Conservation (phyloP, 2,113 vertebrate species). For the Vireo altiloquus region DNA sequence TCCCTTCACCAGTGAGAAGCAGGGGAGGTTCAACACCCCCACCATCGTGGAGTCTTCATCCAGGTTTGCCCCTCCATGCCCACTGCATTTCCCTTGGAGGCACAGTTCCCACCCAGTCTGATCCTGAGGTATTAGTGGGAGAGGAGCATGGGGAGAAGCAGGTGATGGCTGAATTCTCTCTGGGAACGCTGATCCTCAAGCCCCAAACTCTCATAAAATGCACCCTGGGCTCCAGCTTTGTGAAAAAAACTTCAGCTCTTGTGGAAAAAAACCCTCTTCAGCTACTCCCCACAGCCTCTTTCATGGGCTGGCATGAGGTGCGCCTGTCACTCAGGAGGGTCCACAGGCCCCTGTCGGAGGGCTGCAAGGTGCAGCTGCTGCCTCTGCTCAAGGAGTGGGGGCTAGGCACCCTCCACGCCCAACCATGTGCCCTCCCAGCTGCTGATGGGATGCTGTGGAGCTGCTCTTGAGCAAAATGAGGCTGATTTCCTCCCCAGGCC, state of each 20-base stretch:
- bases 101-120: background rate
- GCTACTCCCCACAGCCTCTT: accelerated
- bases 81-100: accelerated
- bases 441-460: background rate
- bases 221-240: accelerated
- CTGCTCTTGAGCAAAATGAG: background rate
- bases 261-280: accelerated
- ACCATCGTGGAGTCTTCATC: accelerated
- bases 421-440: accelerated
- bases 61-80: background rate
- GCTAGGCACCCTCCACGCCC: background rate
- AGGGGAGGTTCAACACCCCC: background rate
- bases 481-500: background rate
- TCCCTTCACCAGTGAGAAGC: accelerated
- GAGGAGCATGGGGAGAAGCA: background rate
- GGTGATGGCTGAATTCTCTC: accelerated
- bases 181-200: accelerated
- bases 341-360: accelerated
- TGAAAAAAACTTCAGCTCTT: accelerated
- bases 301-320: accelerated
- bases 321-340: background rate
- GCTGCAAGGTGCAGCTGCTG: background rate
- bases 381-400: background rate
- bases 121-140: accelerated
- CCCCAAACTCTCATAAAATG: accelerated